A percentile compares a stretch with the other conserved stretches of the same genome.
Evolutionary conservation across 2,113 vertebrate genomes (phyloP).

Genomic region (Sphyrna mokarran): DNA sequence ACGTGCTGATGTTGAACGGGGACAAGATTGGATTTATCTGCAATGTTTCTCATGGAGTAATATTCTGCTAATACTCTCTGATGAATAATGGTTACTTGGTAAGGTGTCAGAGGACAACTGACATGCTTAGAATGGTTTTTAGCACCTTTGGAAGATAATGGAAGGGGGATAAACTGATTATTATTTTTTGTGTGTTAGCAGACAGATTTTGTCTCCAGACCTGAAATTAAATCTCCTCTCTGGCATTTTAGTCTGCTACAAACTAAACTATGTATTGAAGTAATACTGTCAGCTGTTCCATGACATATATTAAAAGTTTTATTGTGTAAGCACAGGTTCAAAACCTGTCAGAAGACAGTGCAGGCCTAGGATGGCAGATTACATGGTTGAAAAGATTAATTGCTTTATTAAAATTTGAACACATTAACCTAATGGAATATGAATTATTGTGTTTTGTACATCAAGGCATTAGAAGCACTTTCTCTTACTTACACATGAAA

Average conservation of each 20-base stretch:
- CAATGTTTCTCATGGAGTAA: not conserved
- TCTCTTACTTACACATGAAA: not conserved
- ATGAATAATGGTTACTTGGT: not conserved
- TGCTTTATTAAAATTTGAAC: conserved; percentile 3
- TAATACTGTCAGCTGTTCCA: not conserved
- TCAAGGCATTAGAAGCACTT: not conserved
- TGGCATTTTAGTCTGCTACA: not conserved
- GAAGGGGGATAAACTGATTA: not conserved
- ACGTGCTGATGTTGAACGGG: not conserved
- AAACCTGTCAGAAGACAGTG: not conserved
- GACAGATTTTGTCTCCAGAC: not conserved
- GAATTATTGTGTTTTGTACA: not conserved
- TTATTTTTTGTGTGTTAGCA: not conserved
- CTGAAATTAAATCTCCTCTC: not conserved
- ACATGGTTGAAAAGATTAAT: conserved; percentile 3
- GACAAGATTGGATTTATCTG: not conserved
- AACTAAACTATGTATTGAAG: not conserved
- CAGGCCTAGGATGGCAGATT: not conserved
- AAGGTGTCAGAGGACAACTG: not conserved
- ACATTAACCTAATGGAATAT: not conserved
- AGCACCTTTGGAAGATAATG: not conserved
- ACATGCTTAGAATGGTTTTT: not conserved
- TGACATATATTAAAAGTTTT: not conserved
- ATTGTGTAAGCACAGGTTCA: not conserved
- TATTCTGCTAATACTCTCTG: not conserved